Base-by-base conservation (phyloP, 2,888 invertebrate species). In the Drosophila infuscata region DNA sequence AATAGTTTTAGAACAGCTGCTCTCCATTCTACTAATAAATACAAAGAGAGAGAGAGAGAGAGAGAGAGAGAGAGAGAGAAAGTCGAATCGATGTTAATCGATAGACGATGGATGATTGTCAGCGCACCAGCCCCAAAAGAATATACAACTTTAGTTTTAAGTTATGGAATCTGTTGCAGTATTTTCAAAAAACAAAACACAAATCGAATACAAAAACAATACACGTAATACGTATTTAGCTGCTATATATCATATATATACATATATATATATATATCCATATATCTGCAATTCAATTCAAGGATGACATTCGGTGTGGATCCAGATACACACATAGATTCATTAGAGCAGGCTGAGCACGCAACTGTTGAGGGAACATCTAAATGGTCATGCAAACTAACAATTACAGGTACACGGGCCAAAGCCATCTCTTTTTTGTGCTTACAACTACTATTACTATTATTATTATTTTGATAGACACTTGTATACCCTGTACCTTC, bases 341-440 rank as follows among this genome's bases (percentile, higher is more conserved):
- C 97, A 94, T 96, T 98, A 95, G 98, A 98, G 95, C 98, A 98
- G 95, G 98, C 98, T 94, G 97, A 99, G 95, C 97, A 97, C 95
- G 97, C 97, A 95, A 98, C 99, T 94, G 97, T 99, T 94, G 98
- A 98, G 95, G 99, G 99, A 94, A 99, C 98, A 93, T 98, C 98
- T 94, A 98, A 99, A 95, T 99, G 99, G 99, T 98, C 98, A 94
- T 98, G 98, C 96, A 99, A 99, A 96, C 98, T 99, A 95, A 98
- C 98, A 94, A 98, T 99, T 94, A 99, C 98, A 98, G 98, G 98
- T 99, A 96, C 91, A 91, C 90, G 25, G 60, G 38, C 33, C 58
- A 58, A 69, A 38, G 30, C 46, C 43, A 30, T 17, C 17, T 38
- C 38, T 38, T 53, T 3, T 65, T 51, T 33, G 38, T 12, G 11